Evolutionary conservation across 2,797 vertebrate species (phyloP).

Genomic region (Acridotheres tristis): DNA sequence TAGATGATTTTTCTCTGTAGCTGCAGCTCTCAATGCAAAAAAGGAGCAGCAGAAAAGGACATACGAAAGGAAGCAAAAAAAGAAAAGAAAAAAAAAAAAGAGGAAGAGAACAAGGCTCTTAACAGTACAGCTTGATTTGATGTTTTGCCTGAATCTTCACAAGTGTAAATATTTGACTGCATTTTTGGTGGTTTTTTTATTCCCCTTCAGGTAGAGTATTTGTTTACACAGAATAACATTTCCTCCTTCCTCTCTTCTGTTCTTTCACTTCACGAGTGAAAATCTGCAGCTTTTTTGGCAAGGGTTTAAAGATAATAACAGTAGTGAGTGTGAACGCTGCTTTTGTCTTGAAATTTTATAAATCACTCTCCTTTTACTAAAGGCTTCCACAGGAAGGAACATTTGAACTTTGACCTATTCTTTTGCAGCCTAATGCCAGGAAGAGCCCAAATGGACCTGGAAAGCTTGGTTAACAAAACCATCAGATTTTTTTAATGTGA

Average conservation of each 20-base stretch:
- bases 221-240: slow-evolving; percentile 52
- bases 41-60: not conserved
- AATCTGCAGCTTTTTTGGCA: slow-evolving; percentile 34
- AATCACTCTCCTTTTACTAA: not conserved
- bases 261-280: not conserved
- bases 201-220: slow-evolving; percentile 64
- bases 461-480: not conserved
- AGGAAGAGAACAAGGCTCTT: slow-evolving; percentile 25
- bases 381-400: not conserved
- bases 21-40: not conserved
- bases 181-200: slow-evolving; percentile 43
- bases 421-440: not conserved
- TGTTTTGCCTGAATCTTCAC: slow-evolving; percentile 61
- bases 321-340: not conserved
- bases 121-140: slow-evolving; percentile 51
- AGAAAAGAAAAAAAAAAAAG: not conserved
- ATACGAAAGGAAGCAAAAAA: not conserved
- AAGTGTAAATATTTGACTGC: slow-evolving; percentile 67
- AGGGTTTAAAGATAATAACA: not conserved
- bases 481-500: not conserved
- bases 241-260: slow-evolving; percentile 43
- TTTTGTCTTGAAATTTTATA: not conserved
- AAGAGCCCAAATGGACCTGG: not conserved
- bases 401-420: not conserved
- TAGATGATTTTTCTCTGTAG: not conserved